Percentiles rank a stretch among this genome's conserved stretches.
These are phyloP conservation scores for Neoseiulus cucumeris DNA, from an alignment of 1,140 invertebrate genomes.

Conservation along the genomic window DNA sequence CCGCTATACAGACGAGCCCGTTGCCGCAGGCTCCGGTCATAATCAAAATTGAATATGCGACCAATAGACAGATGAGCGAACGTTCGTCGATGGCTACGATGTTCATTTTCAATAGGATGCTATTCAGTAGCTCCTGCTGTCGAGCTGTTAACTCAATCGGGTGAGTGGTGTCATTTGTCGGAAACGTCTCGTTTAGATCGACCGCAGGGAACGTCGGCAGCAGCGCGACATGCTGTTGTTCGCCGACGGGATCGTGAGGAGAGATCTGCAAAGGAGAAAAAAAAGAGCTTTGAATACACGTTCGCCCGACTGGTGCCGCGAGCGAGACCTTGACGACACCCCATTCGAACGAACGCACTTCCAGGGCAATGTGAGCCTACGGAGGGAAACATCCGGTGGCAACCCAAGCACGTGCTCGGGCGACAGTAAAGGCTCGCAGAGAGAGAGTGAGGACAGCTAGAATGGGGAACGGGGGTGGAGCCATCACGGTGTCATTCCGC, in stretches of 20 bases:
- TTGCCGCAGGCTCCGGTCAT: constrained; percentile 54
- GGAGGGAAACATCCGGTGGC: too few species aligned
- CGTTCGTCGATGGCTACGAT: constrained; percentile 45
- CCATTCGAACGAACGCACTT: too few species aligned
- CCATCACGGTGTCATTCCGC: too few species aligned
- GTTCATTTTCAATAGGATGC: constrained; percentile 12
- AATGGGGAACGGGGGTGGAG: too few species aligned
- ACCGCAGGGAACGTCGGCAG: neutral
- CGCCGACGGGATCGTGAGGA: neutral
- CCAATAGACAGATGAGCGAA: constrained; percentile 41
- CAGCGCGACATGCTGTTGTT: neutral
- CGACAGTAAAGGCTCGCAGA: too few species aligned
- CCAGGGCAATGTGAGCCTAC: too few species aligned
- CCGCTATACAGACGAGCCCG: constrained; percentile 52
- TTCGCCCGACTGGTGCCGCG: too few species aligned
- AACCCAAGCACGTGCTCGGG: too few species aligned
- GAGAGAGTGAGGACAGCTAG: too few species aligned
- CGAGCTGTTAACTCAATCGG: neutral
- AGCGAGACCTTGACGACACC: too few species aligned
- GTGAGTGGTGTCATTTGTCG: neutral
- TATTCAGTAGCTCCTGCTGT: neutral
- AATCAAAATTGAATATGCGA: constrained; percentile 49
- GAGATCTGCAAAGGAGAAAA: too few species aligned
- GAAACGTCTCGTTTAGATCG: neutral
- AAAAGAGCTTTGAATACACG: too few species aligned